Evolutionary conservation across 2,797 vertebrate species (phyloP).

Genomic region (Cynodonichthys magdalenae): DNA sequence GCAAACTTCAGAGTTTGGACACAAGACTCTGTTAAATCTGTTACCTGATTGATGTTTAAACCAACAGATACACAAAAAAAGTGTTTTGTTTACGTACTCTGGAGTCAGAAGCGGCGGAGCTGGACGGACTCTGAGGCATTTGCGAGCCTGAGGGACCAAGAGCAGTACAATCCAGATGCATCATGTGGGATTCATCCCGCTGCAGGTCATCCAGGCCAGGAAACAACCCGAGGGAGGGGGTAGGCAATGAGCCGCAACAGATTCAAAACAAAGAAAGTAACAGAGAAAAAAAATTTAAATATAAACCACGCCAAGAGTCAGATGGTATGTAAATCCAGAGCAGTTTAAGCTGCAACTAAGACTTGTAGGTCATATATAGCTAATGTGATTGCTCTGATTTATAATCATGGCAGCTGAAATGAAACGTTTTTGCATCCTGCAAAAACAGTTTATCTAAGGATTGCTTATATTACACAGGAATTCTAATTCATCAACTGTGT

Average conservation of each 20-base stretch:
- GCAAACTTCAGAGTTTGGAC: background rate
- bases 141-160: conserved; percentile 89
- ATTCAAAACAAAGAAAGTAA: conserved; percentile 7
- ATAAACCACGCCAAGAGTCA: background rate
- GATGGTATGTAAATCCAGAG: background rate
- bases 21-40: conserved; percentile 3
- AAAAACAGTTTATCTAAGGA: too few species aligned
- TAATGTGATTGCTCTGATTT: too few species aligned
- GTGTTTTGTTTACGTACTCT: conserved; percentile 81
- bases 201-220: conserved; percentile 55
- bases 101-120: conserved; percentile 63
- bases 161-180: conserved; percentile 93
- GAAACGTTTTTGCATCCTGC: background rate
- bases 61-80: background rate
- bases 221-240: background rate
- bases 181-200: conserved; percentile 98
- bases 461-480: too few species aligned
- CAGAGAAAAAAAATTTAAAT: background rate
- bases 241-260: conserved; percentile 8
- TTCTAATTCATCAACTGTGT: too few species aligned
- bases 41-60: background rate
- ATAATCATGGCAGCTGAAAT: background rate
- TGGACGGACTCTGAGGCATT: conserved; percentile 71
- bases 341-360: background rate
- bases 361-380: too few species aligned